These are phyloP conservation scores for Zosterops pallidus DNA, from an alignment of 2,113 vertebrate species.

Conservation along the genomic window DNA sequence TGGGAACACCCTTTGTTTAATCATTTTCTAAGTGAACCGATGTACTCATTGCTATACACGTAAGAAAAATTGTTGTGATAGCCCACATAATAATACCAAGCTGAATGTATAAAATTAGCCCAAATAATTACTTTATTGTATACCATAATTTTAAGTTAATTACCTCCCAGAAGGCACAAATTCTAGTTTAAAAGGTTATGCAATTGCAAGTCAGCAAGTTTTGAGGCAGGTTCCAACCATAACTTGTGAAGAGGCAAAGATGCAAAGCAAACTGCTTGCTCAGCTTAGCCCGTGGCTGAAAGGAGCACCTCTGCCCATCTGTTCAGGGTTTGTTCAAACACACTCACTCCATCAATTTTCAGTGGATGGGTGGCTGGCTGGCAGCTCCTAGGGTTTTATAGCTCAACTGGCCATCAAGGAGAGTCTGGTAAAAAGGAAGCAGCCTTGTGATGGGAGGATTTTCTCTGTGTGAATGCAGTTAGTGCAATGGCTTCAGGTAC, in stretches of 20 bases:
- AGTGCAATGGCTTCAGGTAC: background rate
- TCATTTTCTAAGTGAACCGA: background rate
- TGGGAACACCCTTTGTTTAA: background rate
- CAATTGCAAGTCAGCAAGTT: background rate
- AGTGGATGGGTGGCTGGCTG: background rate
- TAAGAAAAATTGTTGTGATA: background rate
- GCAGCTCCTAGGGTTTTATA: background rate
- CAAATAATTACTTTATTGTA: background rate
- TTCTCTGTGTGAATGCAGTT: background rate
- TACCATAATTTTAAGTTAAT: background rate
- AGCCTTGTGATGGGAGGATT: background rate
- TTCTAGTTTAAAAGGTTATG: background rate
- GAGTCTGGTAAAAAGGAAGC: background rate
- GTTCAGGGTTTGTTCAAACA: background rate
- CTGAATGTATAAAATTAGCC: background rate
- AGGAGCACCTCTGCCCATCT: background rate
- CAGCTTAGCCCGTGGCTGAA: background rate
- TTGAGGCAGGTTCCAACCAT: fast-evolving
- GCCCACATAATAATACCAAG: background rate
- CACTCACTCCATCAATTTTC: background rate
- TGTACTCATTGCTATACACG: background rate
- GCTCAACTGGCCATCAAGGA: background rate
- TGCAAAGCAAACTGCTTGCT: background rate
- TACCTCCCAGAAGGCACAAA: background rate
- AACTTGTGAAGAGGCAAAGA: background rate